These are phyloP conservation scores for Chaetura pelagica DNA, from an alignment of 2,113 vertebrate species.

Conservation along the genomic window DNA sequence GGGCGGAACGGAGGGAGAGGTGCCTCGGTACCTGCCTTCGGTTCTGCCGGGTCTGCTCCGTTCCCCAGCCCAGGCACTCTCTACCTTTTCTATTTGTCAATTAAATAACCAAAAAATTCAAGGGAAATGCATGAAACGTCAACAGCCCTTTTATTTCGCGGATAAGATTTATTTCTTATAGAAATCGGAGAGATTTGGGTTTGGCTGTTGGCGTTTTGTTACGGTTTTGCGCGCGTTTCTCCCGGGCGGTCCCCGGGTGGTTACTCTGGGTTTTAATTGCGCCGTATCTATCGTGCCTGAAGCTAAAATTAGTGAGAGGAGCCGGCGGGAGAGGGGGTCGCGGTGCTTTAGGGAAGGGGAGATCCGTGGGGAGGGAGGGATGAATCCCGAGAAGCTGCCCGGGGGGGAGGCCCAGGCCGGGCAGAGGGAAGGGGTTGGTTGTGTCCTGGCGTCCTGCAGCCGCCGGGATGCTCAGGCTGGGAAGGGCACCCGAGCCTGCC, in stretches of 20 bases:
- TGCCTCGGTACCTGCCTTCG: neutral
- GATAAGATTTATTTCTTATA: neutral
- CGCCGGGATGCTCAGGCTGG: neutral
- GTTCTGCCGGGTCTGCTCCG: neutral
- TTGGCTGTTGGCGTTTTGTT: neutral
- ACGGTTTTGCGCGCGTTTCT: neutral
- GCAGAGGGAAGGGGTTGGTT: neutral
- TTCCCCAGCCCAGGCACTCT: neutral
- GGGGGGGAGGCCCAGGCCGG: neutral
- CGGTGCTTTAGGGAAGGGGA: neutral
- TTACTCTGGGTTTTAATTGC: neutral
- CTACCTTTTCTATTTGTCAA: neutral
- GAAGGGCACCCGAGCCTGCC: neutral
- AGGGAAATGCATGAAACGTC: accelerated
- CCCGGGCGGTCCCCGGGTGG: neutral
- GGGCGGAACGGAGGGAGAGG: no score
- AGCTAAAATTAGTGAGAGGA: neutral
- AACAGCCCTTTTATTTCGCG: neutral
- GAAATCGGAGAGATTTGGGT: neutral
- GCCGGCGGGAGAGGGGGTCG: no score
- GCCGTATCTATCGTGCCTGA: neutral
- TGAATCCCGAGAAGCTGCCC: neutral
- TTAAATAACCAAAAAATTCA: neutral
- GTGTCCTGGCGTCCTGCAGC: neutral
- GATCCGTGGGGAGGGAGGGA: neutral